Conservation (phyloP, 1,140 invertebrate species). For the Drosophila takahashii region DNA sequence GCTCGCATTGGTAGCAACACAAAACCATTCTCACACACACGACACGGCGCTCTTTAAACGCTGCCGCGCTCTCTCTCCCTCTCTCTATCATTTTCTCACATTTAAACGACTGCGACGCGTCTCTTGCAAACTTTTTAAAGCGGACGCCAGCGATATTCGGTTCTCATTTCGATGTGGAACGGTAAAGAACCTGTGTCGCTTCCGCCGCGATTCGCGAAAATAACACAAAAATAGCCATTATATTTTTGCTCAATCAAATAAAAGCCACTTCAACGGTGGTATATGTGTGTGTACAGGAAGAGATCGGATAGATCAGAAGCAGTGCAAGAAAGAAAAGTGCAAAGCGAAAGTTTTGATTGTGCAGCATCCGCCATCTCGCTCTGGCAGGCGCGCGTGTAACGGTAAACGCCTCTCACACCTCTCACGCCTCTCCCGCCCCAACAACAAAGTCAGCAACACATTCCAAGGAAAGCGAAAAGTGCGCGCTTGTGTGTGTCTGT, state of each 20-base stretch:
- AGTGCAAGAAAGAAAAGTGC: slow-evolving; percentile 68
- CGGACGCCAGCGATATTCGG: slow-evolving; percentile 51
- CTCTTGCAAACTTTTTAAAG: slow-evolving; percentile 59
- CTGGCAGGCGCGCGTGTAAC: slow-evolving; percentile 38
- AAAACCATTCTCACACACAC: slow-evolving; percentile 29
- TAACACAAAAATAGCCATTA: slow-evolving; percentile 63
- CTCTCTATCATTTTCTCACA: slow-evolving; percentile 5
- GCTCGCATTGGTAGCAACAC: slow-evolving; percentile 11
- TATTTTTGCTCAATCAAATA: slow-evolving; percentile 58
- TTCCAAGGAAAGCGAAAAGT: slow-evolving; percentile 58
- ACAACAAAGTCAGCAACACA: slow-evolving; percentile 24
- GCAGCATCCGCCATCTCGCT: slow-evolving; percentile 46
- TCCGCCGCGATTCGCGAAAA: slow-evolving; percentile 42
- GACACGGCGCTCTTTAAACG: slow-evolving; percentile 16
- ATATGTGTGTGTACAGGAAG: slow-evolving; percentile 56
- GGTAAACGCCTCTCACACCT: slow-evolving; percentile 24
- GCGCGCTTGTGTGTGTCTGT: slow-evolving; percentile 26
- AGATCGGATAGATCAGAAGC: slow-evolving; percentile 65
- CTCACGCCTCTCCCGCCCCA: slow-evolving; percentile 5
- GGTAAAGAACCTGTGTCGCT: slow-evolving; percentile 47
- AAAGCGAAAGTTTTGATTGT: slow-evolving; percentile 76
- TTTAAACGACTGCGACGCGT: slow-evolving; percentile 20
- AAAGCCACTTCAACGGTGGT: slow-evolving; percentile 26
- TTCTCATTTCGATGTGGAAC: slow-evolving; percentile 51
- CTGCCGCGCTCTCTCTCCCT: slow-evolving; percentile 4